These are phyloP conservation scores for Mythimna impura DNA, from an alignment of 2,888 invertebrate genomes.

Conservation along the genomic window DNA sequence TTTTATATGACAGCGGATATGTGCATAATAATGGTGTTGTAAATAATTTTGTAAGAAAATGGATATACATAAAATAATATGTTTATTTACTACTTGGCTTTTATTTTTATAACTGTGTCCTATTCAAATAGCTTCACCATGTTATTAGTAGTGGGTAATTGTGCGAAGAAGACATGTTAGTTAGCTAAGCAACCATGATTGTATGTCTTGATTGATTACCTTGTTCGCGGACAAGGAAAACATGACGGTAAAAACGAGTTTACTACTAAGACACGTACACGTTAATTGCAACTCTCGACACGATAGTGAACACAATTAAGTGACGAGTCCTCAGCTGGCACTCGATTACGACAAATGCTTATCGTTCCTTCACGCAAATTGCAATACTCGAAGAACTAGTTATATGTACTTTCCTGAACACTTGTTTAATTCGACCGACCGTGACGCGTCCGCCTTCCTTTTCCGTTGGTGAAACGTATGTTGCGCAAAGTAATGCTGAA, in stretches of 20 bases:
- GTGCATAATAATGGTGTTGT: constrained; percentile 88
- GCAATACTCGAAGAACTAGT: constrained; percentile 56
- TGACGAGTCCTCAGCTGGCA: constrained; percentile 13
- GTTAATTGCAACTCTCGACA: constrained; percentile 28
- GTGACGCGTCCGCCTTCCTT: constrained; percentile 84
- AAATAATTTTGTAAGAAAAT: constrained; percentile 89
- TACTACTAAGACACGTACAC: constrained; percentile 17
- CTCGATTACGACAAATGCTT: constrained; percentile 45
- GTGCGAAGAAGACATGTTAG: background rate
- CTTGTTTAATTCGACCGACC: constrained; percentile 75
- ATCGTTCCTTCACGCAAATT: constrained; percentile 50
- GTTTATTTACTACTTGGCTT: constrained; percentile 83
- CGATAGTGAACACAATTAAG: constrained; percentile 30
- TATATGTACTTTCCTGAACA: constrained; percentile 71
- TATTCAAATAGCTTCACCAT: background rate
- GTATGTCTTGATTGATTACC: constrained; percentile 17
- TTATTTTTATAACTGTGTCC: constrained; percentile 61
- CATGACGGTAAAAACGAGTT: constrained; percentile 18
- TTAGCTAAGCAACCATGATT: background rate
- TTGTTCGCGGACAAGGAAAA: constrained; percentile 47
- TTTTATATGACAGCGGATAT: constrained; percentile 88
- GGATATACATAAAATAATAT: constrained; percentile 88
- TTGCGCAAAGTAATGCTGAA: constrained; percentile 81
- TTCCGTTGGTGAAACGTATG: constrained; percentile 86
- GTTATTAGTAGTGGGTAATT: background rate